phyloP scores from a whole-genome alignment of 2,113 vertebrate genomes.

The Brachypteracias leptosomus region DNA sequence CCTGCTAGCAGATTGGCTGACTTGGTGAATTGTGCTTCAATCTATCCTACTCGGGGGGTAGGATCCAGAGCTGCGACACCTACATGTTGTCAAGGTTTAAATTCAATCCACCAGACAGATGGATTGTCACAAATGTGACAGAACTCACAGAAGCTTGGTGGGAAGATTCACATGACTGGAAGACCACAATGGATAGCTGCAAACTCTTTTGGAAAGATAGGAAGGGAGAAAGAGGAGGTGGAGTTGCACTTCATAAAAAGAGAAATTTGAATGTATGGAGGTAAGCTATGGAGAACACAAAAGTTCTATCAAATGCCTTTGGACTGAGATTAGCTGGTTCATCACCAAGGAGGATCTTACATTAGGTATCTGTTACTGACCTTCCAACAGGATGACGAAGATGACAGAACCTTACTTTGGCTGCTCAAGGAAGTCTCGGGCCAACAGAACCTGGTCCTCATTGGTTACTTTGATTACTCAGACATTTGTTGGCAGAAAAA shows the following conservation, averaged over 20 bases:
- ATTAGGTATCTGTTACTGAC: background rate
- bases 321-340: background rate
- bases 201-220: background rate
- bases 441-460: background rate
- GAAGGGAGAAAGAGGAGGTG: background rate
- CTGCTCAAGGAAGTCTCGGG: background rate
- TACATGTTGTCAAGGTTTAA: no score
- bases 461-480: background rate
- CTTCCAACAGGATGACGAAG: background rate
- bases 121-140: no score
- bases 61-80: no score
- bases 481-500: background rate
- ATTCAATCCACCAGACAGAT: no score
- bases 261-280: background rate
- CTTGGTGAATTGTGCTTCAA: no score
- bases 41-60: no score
- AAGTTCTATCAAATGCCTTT: background rate
- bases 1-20: no score
- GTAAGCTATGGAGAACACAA: background rate
- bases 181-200: background rate
- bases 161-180: background rate
- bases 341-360: background rate
- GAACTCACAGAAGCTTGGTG: background rate
- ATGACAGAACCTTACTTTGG: no score
- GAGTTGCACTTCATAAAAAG: background rate